Evolutionary conservation across 2,113 vertebrate species (phyloP).

Genomic region (Alexandromys fortis): DNA sequence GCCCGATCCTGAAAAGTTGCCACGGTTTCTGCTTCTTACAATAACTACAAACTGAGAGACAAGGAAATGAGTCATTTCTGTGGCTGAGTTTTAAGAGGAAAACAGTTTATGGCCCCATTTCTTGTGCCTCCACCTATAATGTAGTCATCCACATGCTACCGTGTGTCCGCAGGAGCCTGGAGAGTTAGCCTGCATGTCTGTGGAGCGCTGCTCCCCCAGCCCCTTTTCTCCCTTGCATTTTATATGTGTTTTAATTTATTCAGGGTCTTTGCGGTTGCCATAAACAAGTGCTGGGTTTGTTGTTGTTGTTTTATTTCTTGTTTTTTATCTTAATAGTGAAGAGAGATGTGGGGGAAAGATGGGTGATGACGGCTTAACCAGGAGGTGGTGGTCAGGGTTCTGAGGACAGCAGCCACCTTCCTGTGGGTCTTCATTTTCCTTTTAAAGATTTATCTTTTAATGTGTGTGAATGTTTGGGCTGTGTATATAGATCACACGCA

Average conservation of each 20-base stretch:
- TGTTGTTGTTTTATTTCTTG: neutral
- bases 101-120: neutral
- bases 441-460: neutral
- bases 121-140: neutral
- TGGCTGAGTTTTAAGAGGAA: neutral
- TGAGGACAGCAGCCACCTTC: neutral
- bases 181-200: neutral
- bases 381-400: neutral
- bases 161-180: neutral
- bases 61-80: constrained; percentile 10
- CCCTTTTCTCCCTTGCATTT: neutral
- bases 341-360: neutral
- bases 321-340: neutral
- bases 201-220: neutral
- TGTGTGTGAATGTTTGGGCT: neutral
- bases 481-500: neutral
- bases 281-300: neutral
- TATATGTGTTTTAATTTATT: neutral
- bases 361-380: neutral
- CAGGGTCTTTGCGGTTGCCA: neutral
- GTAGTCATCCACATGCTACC: neutral
- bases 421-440: neutral
- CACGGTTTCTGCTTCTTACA: neutral
- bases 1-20: neutral
- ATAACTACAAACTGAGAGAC: neutral